These are phyloP conservation scores for Atta colombica DNA, from an alignment of 1,140 invertebrate species.

Conservation along the genomic window DNA sequence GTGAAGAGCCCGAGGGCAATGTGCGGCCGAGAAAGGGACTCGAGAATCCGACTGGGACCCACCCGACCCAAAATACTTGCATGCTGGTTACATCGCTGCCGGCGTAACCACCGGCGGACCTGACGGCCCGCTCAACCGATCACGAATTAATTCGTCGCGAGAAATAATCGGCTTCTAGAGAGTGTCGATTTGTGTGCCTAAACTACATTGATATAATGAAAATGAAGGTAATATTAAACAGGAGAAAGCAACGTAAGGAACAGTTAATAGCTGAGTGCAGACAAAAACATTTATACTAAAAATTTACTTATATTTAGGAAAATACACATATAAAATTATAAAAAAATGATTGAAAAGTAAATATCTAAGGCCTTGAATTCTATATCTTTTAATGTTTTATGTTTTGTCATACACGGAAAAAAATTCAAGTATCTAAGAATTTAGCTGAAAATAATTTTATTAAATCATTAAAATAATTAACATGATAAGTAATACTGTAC, in stretches of 20 bases:
- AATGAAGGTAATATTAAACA: not conserved
- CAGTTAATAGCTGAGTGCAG: no score
- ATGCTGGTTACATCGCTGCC: conserved; percentile 31
- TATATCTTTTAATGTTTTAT: no score
- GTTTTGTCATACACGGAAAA: no score
- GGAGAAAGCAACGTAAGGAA: no score
- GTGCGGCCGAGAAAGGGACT: conserved; percentile 66
- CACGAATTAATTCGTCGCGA: conserved; percentile 68
- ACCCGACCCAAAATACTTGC: conserved; percentile 74
- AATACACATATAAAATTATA: not conserved
- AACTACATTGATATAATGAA: not conserved
- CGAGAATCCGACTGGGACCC: conserved; percentile 70
- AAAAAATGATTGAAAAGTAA: not conserved
- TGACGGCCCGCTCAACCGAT: conserved; percentile 30
- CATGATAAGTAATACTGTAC: no score
- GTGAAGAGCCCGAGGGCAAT: conserved; percentile 62
- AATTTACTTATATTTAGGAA: no score
- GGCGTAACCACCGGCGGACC: conserved; percentile 35
- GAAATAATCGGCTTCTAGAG: conserved; percentile 1
- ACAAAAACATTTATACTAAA: no score
- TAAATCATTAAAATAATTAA: no score
- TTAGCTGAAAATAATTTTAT: not conserved
- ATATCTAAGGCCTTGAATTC: not conserved
- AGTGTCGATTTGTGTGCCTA: not conserved
- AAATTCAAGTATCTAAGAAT: not conserved